Evolutionary conservation across 2,888 invertebrate genomes (phyloP).

Genomic region (Acanthosepion lycidas): DNA sequence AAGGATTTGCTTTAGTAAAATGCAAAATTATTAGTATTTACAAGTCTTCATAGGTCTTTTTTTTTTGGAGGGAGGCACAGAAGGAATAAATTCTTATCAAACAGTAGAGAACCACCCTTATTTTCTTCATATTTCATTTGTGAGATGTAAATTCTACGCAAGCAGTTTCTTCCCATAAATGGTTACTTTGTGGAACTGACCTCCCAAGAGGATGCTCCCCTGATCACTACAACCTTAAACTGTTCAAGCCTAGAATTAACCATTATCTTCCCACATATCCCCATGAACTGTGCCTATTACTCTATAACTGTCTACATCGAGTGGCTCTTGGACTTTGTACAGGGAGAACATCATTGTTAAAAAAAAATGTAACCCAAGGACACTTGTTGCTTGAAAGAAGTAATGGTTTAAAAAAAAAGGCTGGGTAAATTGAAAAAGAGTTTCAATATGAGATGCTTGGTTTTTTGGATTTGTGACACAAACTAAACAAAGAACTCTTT

Average conservation of each 20-base stretch:
- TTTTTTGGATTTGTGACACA: not conserved
- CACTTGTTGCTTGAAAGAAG: not conserved
- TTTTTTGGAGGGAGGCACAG: not conserved
- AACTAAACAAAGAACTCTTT: not conserved
- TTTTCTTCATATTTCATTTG: too few relatives aligned
- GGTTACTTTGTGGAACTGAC: too few relatives aligned
- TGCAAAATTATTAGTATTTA: not conserved
- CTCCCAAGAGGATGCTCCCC: too few relatives aligned
- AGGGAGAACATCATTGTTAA: too few relatives aligned
- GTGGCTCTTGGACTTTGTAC: too few relatives aligned
- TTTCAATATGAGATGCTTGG: not conserved
- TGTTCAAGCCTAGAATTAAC: too few relatives aligned
- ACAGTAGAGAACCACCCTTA: not conserved
- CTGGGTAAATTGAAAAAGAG: not conserved
- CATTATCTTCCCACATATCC: too few relatives aligned
- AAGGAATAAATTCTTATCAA: not conserved
- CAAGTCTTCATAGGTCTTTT: not conserved
- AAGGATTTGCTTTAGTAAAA: not conserved
- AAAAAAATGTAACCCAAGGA: not conserved
- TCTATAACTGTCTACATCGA: too few relatives aligned
- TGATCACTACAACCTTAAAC: too few relatives aligned
- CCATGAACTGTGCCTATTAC: too few relatives aligned
- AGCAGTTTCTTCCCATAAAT: too few relatives aligned
- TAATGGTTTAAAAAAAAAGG: not conserved
- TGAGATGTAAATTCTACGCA: too few relatives aligned